A percentile compares a stretch with the other conserved stretches of the same genome.
Evolutionary conservation across 2,888 invertebrate species (phyloP).

Genomic region (Pterobdella sp.): DNA sequence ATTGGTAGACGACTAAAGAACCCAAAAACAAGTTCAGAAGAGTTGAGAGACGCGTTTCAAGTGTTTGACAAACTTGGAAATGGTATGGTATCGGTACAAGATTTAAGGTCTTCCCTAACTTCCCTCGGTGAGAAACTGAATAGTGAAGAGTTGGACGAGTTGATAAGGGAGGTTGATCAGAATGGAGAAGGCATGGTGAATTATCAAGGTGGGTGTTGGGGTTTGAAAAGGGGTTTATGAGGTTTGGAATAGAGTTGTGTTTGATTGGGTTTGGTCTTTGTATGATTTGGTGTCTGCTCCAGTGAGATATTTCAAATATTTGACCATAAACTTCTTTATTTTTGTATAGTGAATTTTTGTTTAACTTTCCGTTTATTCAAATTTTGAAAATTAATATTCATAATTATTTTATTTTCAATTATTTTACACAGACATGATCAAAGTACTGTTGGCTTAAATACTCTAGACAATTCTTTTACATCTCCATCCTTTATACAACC

Average conservation of each 20-base stretch:
- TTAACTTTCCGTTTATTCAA: no score
- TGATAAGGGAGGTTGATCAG: constrained; percentile 37
- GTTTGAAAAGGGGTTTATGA: neutral
- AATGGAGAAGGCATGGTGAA: constrained; percentile 36
- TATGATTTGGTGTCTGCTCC: neutral
- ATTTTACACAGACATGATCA: neutral
- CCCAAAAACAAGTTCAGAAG: constrained; percentile 32
- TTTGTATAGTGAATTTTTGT: no score
- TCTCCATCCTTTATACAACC: neutral
- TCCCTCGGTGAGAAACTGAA: constrained; percentile 36
- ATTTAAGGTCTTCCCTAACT: constrained; percentile 36
- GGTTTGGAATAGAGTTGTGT: neutral
- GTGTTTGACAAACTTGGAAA: constrained; percentile 38
- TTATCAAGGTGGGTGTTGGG: constrained; percentile 31
- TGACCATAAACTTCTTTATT: neutral
- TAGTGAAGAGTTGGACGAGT: constrained; percentile 37
- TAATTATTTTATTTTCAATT: neutral
- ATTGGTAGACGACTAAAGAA: constrained; percentile 29
- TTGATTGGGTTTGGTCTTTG: neutral
- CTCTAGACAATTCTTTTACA: neutral
- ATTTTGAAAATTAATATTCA: neutral
- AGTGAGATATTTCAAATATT: neutral
- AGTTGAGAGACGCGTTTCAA: constrained; percentile 35
- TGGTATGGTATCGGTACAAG: constrained; percentile 33
- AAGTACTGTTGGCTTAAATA: neutral